Base-by-base conservation (phyloP, 2,797 vertebrate species). In the Falco berigora region DNA sequence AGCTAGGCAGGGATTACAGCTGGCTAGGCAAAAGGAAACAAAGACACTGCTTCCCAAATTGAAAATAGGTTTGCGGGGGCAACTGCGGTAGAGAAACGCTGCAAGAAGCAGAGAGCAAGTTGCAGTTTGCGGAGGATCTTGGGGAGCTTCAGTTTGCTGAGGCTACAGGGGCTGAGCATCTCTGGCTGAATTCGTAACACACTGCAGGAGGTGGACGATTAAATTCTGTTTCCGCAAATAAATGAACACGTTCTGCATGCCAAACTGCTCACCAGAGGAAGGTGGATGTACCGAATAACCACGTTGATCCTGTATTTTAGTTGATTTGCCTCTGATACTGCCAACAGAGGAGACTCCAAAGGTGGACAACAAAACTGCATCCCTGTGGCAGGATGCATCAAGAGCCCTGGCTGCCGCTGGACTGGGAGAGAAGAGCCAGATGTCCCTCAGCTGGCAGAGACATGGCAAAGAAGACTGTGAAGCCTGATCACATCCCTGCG, bases 71-170 rank as follows among this genome's bases (percentile, higher is more conserved):
- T 67, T 12, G 1, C 7, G 2, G 71, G 69, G 78, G 75, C 34
- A 64, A 1, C 42, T 36, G 63, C 3, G 0, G n/a, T 46, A 13
- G 0, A 6, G 73, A 69, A 80, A 68, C 0, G 0, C 40, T 69
- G 68, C 46, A 12, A 76, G 71, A 49, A 6, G 36, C 36, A 3
- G 50, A 64, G 52, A 73, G 61, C 23, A 14, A 73, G 77, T 4
- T 1, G 0, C 30, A 44, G 67, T 30, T 85, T 46, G 73, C 4
- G 5, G 76, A 90, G 49, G 20, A 63, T 34, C 86, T 56, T 0
- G 40, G 44, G 75, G 40, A 81, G 38, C 18, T 55, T 10, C 3
- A 2, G 14, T 68, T 62, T 64, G 79, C 66, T 50, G 74, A 5
- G 2, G 74, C 25, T 11, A 6, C 1, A 0, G 55, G 36, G 20